Evolutionary conservation across 2,888 invertebrate species (phyloP).

Genomic region (Agrenia bidenticulata): DNA sequence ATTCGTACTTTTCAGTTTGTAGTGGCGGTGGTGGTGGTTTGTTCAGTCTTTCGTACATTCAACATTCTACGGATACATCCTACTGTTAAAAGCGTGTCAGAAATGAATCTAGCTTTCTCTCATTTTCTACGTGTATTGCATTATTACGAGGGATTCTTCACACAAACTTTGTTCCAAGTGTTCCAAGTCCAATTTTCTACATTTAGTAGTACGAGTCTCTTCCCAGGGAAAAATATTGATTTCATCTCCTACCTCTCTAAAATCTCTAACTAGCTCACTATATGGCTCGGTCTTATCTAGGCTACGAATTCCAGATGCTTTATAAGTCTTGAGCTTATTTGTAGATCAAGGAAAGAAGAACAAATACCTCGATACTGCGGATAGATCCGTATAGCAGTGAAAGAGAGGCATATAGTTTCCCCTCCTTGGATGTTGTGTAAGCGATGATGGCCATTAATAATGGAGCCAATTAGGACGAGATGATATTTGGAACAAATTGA

Average conservation of each 20-base stretch:
- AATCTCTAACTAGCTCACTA: no score
- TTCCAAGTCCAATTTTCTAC: constrained; percentile 10
- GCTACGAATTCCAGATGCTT: no score
- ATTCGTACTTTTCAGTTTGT: no score
- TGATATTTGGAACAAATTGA: constrained; percentile 15
- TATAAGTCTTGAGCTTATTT: no score
- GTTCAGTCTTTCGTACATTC: no score
- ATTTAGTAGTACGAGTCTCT: constrained; percentile 2
- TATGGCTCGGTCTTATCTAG: no score
- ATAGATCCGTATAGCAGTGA: no score
- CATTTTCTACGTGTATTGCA: constrained; percentile 51
- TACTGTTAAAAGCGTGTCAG: constrained; percentile 29
- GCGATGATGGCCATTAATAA: constrained; percentile 17
- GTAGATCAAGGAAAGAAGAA: no score
- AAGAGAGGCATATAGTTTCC: no score
- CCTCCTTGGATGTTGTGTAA: no score
- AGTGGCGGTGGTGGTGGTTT: no score
- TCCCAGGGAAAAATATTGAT: constrained; percentile 12
- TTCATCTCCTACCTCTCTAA: neutral
- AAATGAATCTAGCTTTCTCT: constrained; percentile 46
- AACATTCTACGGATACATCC: neutral
- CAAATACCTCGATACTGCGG: no score
- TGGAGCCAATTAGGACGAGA: constrained; percentile 20
- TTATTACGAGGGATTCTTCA: constrained; percentile 27
- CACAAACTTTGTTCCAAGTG: neutral